Percentiles rank a stretch among this genome's conserved stretches.
These are phyloP conservation scores for Busseola fusca DNA, from an alignment of 2,888 invertebrate genomes.

Conservation along the genomic window DNA sequence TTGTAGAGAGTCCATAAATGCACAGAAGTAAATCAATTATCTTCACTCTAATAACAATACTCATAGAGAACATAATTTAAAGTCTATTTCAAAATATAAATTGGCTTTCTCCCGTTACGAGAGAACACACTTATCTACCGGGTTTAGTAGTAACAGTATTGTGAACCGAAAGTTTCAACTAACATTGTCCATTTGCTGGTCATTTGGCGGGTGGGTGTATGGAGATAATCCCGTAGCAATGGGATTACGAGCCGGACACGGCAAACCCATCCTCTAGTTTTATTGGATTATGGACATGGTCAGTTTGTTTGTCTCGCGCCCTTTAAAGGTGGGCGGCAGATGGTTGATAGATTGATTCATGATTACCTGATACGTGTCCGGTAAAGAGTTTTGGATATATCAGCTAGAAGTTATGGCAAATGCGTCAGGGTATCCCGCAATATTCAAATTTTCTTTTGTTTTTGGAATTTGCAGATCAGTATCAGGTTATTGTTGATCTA, in stretches of 20 bases:
- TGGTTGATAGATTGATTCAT: slow-evolving; percentile 54
- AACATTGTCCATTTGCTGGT: slow-evolving; percentile 59
- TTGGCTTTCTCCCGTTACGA: slow-evolving; percentile 27
- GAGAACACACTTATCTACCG: slow-evolving; percentile 29
- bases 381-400: slow-evolving; percentile 2
- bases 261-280: slow-evolving; percentile 75
- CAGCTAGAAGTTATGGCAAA: not conserved
- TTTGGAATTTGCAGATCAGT: not conserved
- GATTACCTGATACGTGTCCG: slow-evolving; percentile 61
- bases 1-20: slow-evolving; percentile 16
- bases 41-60: slow-evolving; percentile 6
- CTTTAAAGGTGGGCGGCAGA: slow-evolving; percentile 64
- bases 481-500: too few relatives aligned
- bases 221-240: slow-evolving; percentile 79
- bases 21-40: slow-evolving; percentile 9
- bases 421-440: not conserved
- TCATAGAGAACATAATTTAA: not conserved
- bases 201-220: slow-evolving; percentile 64
- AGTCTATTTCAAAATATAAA: slow-evolving; percentile 16
- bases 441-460: not conserved
- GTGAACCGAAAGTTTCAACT: slow-evolving; percentile 31
- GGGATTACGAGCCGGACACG: slow-evolving; percentile 81
- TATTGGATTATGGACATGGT: slow-evolving; percentile 77
- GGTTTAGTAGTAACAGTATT: slow-evolving; percentile 21
- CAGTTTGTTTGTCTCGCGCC: slow-evolving; percentile 69